Evolutionary conservation across 2,888 invertebrate genomes (phyloP).

Genomic region (Gibbula magus): DNA sequence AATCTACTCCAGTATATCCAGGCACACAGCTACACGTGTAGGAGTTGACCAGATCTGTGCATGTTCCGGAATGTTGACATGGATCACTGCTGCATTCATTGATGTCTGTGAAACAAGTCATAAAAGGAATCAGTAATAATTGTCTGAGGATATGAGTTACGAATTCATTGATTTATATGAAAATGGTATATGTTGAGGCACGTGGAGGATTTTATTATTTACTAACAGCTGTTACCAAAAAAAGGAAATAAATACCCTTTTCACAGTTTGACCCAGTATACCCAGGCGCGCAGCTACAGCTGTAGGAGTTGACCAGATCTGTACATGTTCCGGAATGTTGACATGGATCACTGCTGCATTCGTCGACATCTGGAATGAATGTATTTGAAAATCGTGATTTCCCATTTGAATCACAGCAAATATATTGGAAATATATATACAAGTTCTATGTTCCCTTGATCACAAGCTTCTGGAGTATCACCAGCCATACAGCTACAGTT

Average conservation of each 20-base stretch:
- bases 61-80: neutral
- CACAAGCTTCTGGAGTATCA: too few species aligned
- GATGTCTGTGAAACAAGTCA: neutral
- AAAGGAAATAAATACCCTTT: neutral
- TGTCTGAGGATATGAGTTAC: neutral
- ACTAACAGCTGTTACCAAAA: too few species aligned
- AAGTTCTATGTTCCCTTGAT: too few species aligned
- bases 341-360: neutral
- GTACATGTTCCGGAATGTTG: neutral
- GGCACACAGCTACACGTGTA: conserved; percentile 4
- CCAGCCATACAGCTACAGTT: too few species aligned
- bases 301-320: neutral
- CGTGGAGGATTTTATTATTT: too few species aligned
- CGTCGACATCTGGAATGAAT: too few species aligned
- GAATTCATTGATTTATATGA: too few species aligned
- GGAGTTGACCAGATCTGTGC: neutral
- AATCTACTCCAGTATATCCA: neutral
- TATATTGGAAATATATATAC: too few species aligned
- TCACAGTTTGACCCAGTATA: neutral
- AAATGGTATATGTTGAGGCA: too few species aligned
- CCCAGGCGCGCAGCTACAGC: neutral
- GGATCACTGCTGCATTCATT: neutral
- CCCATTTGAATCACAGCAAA: too few species aligned
- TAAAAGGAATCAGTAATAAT: too few species aligned
- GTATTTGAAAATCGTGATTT: too few species aligned